These are phyloP conservation scores for Apostichopus californicus DNA, from an alignment of 35 echinoderm and acorn worm species.

Conservation along the genomic window DNA sequence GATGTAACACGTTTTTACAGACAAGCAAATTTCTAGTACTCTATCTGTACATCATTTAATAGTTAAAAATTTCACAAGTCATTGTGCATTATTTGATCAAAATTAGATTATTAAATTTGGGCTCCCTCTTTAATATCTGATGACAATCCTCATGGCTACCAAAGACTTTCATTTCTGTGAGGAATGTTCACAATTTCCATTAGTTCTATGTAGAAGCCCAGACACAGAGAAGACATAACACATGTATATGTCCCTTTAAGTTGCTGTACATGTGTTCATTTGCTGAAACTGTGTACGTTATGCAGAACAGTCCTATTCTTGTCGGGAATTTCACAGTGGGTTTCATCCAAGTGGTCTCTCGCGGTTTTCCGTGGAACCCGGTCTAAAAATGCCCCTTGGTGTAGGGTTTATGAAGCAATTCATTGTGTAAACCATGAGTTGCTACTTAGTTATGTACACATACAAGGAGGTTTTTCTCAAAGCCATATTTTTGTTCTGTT, in stretches of 20 bases:
- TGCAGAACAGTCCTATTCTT: conserved; percentile 2
- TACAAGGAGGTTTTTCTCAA: not conserved
- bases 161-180: too few species aligned
- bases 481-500: not conserved
- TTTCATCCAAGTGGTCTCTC: conserved; percentile 1
- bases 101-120: too few species aligned
- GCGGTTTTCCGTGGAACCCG: not conserved
- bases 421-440: conserved; percentile 24
- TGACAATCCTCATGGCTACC: too few species aligned
- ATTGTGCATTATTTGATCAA: too few species aligned
- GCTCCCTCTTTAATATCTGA: too few species aligned
- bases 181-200: too few species aligned
- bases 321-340: not conserved
- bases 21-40: too few species aligned
- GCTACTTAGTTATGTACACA: conserved; percentile 51
- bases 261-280: not conserved
- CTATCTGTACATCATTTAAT: too few species aligned
- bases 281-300: conserved; percentile 1
- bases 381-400: not conserved
- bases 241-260: not conserved
- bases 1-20: too few species aligned
- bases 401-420: conserved; percentile 1
- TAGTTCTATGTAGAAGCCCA: too few species aligned
- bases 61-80: too few species aligned
- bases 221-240: too few species aligned